Evolutionary conservation across 2,113 vertebrate species (phyloP).

Genomic region (Tapirus terrestris): DNA sequence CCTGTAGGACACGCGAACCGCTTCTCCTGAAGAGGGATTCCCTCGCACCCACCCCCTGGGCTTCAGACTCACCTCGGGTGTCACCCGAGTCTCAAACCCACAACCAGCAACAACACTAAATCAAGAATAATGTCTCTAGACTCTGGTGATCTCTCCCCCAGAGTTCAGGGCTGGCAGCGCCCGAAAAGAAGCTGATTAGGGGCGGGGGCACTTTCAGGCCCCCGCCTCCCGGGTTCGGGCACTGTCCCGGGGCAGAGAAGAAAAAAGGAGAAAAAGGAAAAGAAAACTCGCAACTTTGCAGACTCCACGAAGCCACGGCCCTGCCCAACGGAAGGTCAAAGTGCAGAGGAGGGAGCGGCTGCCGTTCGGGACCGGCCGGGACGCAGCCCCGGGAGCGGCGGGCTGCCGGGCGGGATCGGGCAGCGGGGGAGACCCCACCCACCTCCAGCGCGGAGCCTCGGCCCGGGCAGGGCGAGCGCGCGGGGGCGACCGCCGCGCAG

Average conservation of each 20-base stretch:
- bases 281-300: slow-evolving; percentile 11
- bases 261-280: too few relatives aligned
- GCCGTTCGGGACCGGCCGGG: not conserved
- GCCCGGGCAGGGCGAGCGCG: too few relatives aligned
- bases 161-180: not conserved
- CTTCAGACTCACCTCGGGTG: not conserved
- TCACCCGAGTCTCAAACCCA: not conserved
- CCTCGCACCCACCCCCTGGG: not conserved
- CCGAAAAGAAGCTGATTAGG: not conserved
- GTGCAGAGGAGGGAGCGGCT: not conserved
- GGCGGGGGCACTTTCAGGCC: not conserved
- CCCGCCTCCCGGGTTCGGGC: not conserved
- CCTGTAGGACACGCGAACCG: not conserved
- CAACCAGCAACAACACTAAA: not conserved
- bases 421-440: not conserved
- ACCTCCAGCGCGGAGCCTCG: not conserved
- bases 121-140: not conserved
- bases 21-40: not conserved
- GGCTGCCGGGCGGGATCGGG: not conserved
- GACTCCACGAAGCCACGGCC: not conserved
- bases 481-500: not conserved
- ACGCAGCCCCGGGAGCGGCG: not conserved
- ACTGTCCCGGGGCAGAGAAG: not conserved
- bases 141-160: not conserved
- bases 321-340: not conserved